Conservation (phyloP, 2,113 vertebrate genomes). For the Cyphomyrus discorhynchus region DNA sequence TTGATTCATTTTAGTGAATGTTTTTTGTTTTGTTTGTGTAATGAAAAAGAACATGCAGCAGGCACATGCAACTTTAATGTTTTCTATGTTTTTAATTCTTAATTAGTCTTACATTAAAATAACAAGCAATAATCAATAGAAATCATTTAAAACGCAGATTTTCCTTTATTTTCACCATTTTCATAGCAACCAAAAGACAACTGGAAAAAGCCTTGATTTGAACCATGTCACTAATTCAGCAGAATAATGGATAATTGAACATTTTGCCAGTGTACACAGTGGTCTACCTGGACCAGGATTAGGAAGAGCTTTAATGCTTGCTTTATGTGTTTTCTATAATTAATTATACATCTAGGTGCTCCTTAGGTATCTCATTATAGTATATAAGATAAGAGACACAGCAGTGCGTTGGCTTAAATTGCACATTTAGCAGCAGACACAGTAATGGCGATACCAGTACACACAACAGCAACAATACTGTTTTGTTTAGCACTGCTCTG, state of each 20-base stretch:
- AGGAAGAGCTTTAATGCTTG: not conserved
- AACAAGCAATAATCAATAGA: not conserved
- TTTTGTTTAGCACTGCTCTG: not conserved
- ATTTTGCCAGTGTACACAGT: not conserved
- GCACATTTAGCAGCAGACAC: slow-evolving; percentile 1
- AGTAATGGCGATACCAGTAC: not conserved
- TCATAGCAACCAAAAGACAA: not conserved
- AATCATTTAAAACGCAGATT: not conserved
- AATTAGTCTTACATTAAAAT: not conserved
- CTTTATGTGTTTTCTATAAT: not conserved
- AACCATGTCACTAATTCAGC: not conserved
- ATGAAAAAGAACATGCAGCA: not conserved
- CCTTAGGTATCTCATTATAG: not conserved
- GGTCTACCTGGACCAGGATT: not conserved
- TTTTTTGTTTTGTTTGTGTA: not conserved
- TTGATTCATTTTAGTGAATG: not conserved
- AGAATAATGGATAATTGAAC: not conserved
- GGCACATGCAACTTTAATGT: not conserved
- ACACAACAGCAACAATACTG: not conserved
- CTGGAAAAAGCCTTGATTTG: not conserved
- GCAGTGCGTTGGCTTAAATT: not conserved
- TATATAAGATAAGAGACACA: not conserved
- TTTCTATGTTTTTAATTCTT: not conserved
- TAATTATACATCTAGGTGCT: slow-evolving; percentile 1
- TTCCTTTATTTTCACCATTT: not conserved